Conservation (phyloP, 1,140 invertebrate genomes). For the Dreissena polymorpha region DNA sequence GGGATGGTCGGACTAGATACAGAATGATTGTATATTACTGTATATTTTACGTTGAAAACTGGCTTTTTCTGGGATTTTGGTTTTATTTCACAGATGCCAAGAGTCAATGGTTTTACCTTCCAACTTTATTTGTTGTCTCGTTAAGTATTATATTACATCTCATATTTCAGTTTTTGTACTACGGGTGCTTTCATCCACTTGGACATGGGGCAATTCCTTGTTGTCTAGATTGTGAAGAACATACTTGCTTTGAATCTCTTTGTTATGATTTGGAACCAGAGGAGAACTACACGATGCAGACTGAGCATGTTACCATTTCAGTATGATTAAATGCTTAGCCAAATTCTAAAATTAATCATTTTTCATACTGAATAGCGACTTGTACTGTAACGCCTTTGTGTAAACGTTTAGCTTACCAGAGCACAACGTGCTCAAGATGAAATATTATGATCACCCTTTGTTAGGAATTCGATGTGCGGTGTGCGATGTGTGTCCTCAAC, state of each 20-base stretch:
- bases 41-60: conserved; percentile 84
- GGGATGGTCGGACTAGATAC: conserved; percentile 84
- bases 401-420: too few relatives aligned
- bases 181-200: conserved; percentile 72
- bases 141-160: conserved; percentile 69
- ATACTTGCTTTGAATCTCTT: conserved; percentile 56
- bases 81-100: conserved; percentile 73
- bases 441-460: too few relatives aligned
- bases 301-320: too few relatives aligned
- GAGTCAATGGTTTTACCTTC: conserved; percentile 73
- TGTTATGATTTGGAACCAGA: conserved; percentile 56
- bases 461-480: too few relatives aligned
- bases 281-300: too few relatives aligned
- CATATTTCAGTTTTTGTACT: conserved; percentile 71
- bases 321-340: too few relatives aligned
- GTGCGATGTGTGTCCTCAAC: too few relatives aligned
- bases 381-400: too few relatives aligned
- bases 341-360: too few relatives aligned
- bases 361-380: too few relatives aligned
- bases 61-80: conserved; percentile 82
- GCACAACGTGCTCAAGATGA: too few relatives aligned
- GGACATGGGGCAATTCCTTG: conserved; percentile 44
- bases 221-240: conserved; percentile 26
- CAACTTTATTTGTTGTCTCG: conserved; percentile 68
- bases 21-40: conserved; percentile 83